These are phyloP conservation scores for Hydroisotoma schaefferi DNA, from an alignment of 2,888 invertebrate genomes.

Conservation along the genomic window DNA sequence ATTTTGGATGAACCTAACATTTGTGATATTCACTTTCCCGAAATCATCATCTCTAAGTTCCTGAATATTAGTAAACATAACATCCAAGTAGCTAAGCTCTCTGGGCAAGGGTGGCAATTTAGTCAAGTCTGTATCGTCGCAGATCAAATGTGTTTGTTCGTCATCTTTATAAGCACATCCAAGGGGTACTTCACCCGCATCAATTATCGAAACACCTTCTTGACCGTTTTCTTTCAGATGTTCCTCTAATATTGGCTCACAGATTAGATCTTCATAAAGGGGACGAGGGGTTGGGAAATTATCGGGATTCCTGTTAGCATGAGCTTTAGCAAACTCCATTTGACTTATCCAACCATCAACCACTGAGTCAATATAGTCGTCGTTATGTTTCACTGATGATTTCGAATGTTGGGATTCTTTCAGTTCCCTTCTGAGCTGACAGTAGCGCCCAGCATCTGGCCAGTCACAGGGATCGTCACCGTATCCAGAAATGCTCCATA, in stretches of 20 bases:
- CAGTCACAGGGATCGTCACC: no score
- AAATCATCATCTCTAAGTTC: neutral
- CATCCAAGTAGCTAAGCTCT: conserved; percentile 6
- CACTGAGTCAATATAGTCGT: no score
- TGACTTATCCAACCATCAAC: no score
- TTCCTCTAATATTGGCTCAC: neutral
- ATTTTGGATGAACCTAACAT: conserved; percentile 23
- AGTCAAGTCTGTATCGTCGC: conserved; percentile 19
- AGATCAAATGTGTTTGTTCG: conserved; percentile 3
- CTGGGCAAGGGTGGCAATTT: conserved; percentile 25
- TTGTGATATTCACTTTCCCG: conserved; percentile 16
- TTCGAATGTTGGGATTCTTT: no score
- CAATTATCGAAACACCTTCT: no score
- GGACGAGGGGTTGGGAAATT: neutral
- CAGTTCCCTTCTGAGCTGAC: no score
- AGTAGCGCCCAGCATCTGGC: no score
- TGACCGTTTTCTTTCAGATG: no score
- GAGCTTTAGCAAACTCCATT: no score
- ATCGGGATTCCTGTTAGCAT: no score
- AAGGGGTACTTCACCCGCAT: neutral
- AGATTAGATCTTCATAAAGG: neutral
- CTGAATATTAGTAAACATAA: conserved; percentile 21
- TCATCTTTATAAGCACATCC: conserved; percentile 14
- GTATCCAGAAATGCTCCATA: no score
- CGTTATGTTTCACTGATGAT: no score